A percentile compares a stretch with the other conserved stretches of the same genome.
These are phyloP conservation scores for Sepiola atlantica DNA, from an alignment of 2,888 invertebrate genomes.

Conservation along the genomic window DNA sequence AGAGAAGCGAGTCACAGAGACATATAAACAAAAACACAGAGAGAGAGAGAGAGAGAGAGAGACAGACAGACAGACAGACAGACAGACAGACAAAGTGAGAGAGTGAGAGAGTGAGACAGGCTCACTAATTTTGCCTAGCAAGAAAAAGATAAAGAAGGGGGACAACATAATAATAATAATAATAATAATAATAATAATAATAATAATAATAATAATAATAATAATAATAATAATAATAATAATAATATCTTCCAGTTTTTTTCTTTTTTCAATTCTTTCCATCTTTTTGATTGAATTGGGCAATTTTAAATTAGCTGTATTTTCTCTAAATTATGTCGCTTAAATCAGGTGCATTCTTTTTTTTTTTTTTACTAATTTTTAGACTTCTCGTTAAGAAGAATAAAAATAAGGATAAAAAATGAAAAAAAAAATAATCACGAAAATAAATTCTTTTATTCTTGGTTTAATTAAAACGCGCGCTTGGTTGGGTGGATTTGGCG, in stretches of 20 bases:
- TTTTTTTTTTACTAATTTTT: background rate
- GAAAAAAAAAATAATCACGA: background rate
- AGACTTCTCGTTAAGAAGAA: background rate
- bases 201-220: slow-evolving; percentile 13
- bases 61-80: no score
- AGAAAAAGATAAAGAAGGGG: background rate
- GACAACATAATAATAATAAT: background rate
- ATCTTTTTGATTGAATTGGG: background rate
- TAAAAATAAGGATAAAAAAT: no score
- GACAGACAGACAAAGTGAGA: no score
- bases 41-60: no score
- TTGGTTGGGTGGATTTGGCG: background rate
- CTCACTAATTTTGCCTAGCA: background rate
- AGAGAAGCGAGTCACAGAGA: no score
- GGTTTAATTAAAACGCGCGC: background rate
- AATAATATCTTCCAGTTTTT: background rate
- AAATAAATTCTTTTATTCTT: slow-evolving; percentile 21
- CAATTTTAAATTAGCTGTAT: background rate
- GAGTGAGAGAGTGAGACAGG: no score
- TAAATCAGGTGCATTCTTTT: background rate
- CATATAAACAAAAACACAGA: no score
- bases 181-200: background rate
- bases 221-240: background rate
- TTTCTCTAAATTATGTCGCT: background rate
- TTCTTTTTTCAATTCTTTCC: background rate